phyloP scores from a whole-genome alignment of 2,888 invertebrate genomes.

The Cosmia pyralina region DNA sequence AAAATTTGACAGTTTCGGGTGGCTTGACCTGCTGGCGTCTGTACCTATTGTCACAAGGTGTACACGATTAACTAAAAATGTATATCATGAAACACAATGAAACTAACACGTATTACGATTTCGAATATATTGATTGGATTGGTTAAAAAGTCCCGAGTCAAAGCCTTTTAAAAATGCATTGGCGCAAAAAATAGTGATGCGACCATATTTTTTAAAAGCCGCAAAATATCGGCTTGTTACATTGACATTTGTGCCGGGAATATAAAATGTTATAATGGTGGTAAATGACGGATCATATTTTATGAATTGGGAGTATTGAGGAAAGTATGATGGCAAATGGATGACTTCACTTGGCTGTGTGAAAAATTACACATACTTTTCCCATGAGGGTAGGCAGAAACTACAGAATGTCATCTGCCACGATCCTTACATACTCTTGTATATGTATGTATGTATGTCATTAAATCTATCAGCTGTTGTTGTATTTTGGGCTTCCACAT shows the following conservation, averaged over 20 bases:
- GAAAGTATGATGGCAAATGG: not conserved
- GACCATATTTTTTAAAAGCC: conserved; percentile 54
- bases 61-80: not conserved
- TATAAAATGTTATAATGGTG: conserved; percentile 39
- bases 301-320: conserved; percentile 23
- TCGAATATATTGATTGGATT: conserved; percentile 53
- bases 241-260: conserved; percentile 29
- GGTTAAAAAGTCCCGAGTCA: conserved; percentile 55
- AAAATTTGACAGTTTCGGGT: no score
- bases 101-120: conserved; percentile 47
- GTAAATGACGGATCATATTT: conserved; percentile 47
- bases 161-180: conserved; percentile 62
- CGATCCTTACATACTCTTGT: not conserved
- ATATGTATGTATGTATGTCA: no score
- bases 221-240: conserved; percentile 41
- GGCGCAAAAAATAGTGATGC: conserved; percentile 44
- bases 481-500: not conserved
- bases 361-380: not conserved
- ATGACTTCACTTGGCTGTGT: not conserved
- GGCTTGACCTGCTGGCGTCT: no score
- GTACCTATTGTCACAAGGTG: not conserved
- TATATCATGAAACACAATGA: conserved; percentile 32
- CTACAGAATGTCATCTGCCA: not conserved
- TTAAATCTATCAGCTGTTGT: not conserved
- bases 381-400: no score